Base-by-base conservation (phyloP, 1,140 invertebrate genomes). In the Eciton burchellii region DNA sequence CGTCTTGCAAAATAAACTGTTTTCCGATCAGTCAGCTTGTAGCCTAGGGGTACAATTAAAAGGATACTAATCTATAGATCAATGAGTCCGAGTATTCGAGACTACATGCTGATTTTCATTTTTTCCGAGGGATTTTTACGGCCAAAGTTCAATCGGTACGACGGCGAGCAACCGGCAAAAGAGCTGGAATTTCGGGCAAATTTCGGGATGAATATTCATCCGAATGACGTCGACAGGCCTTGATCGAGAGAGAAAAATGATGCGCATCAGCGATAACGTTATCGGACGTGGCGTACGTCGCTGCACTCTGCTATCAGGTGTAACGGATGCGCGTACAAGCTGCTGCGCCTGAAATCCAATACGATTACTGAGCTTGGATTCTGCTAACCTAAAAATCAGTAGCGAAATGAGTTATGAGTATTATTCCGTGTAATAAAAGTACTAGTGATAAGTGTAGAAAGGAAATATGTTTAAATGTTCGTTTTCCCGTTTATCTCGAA, bases 61-160 rank as follows among this genome's bases (percentile, higher is more conserved):
- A 12, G 59, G 43, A 16, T 76, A 76, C 26, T 65, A 21, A 76
- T 63, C 72, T 12, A 47, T 12, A 21, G 41, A 81, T n/a, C 65
- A 63, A 82, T 56, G 70, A 9, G 59, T 45, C 5, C 45, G 16
- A 45, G 87, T 93, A 93, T 93, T 93, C 92, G 92, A 93, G 92
- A 93, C 92, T 92, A 81, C 91, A 92, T 88, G 91, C 90, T 93
- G 91, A 93, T 91, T 93, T 93, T 93, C 89, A 89, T 92, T 93
- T 93, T 93, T 93, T 92, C 88, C 62, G 21, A 41, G 9, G 65
- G 84, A 92, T 91, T 92, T 93, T 93, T 93, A 86, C 85, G 86
- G 88, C 89, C 90, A 91, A 90, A 92, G 92, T 88, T 92, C 74
- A 83, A 49, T n/a, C 47, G 62, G 43, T n/a, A 57, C 49, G 62